Base-by-base conservation (phyloP, 2,888 invertebrate species). In the Aleiodes alternator region DNA sequence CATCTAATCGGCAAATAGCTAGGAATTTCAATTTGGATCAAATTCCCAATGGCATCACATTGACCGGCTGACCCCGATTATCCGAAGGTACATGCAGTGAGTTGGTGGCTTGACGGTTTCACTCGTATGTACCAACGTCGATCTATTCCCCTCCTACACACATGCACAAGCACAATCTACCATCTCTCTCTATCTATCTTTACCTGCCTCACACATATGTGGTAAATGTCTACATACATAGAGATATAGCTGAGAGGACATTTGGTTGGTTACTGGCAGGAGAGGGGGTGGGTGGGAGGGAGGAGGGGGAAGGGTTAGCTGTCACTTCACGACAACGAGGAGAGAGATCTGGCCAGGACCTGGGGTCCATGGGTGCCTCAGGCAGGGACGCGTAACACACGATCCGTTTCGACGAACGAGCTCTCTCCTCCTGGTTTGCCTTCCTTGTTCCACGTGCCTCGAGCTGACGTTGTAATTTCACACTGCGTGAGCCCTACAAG, bases 381-480 rank as follows among this genome's bases (percentile, higher is more conserved):
- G 50, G 68, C 71, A 68, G 57, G 57, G 71, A 69, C 72, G 76
- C 75, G 77, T 78, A 79, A 82, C 74, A 79, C 73, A 77, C 80
- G 82, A 84, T 85, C 81, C 80, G 81, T 84, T 83, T 82, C 80
- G 80, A 83, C 82, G 80, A 84, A 83, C 81, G 80, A 80, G 55
- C 64, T 64, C 31, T 69, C 50, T 43, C 64, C 64, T 70, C 53
- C 53, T 53, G 16, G 16, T 14, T 68, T 64, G 51, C 31, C 69
- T 69, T 72, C 69, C 75, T 72, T 72, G 72, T 69, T 69, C 75
- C 23, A 68, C 43, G 51, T 57, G 72, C 68, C 68, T 38, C 72
- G 77, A 81, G 80, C 83, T 84, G 83, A 84, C 83, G 82, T 83
- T 81, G 84, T 86, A 86, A 86, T 86, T 86, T 86, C 86, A 85